A percentile compares a stretch with the other conserved stretches of the same genome.
These are phyloP conservation scores for Melanaphis sacchari DNA, from an alignment of 1,140 invertebrate genomes.

Conservation along the genomic window DNA sequence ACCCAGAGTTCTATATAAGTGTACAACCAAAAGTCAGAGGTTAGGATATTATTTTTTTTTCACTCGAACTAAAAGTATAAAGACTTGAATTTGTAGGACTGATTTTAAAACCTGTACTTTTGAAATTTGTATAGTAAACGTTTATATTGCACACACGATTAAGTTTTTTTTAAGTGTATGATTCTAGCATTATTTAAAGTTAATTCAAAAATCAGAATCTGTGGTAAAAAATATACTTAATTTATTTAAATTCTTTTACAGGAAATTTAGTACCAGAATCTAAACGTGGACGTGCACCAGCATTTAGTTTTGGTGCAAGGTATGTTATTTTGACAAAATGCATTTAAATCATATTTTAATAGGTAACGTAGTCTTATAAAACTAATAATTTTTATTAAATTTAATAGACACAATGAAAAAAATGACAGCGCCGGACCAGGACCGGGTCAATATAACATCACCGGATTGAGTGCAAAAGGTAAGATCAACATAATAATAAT, in stretches of 20 bases:
- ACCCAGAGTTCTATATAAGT: too few species aligned
- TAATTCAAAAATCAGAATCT: too few species aligned
- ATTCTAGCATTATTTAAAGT: too few species aligned
- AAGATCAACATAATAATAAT: constrained; percentile 61
- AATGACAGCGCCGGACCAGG: constrained; percentile 76
- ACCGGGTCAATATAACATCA: constrained; percentile 85
- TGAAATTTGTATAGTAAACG: too few species aligned
- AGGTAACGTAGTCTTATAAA: not conserved
- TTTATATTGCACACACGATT: too few species aligned
- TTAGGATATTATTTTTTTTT: too few species aligned
- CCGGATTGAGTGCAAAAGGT: constrained; percentile 83
- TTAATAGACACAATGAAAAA: constrained; percentile 66
- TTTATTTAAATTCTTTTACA: constrained; percentile 63
- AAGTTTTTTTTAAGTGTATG: too few species aligned
- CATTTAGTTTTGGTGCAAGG: constrained; percentile 81
- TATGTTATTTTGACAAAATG: constrained; percentile 61
- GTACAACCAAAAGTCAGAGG: too few species aligned
- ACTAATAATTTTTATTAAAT: not conserved
- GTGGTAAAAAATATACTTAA: too few species aligned
- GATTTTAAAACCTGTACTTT: too few species aligned
- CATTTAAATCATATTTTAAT: not conserved
- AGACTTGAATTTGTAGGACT: too few species aligned
- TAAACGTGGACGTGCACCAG: constrained; percentile 76
- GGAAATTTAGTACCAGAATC: constrained; percentile 78
- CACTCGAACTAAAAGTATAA: too few species aligned